Percentiles rank a stretch among this genome's conserved stretches.
phyloP scores from a whole-genome alignment of 2,797 vertebrate genomes.

The Menidia menidia region DNA sequence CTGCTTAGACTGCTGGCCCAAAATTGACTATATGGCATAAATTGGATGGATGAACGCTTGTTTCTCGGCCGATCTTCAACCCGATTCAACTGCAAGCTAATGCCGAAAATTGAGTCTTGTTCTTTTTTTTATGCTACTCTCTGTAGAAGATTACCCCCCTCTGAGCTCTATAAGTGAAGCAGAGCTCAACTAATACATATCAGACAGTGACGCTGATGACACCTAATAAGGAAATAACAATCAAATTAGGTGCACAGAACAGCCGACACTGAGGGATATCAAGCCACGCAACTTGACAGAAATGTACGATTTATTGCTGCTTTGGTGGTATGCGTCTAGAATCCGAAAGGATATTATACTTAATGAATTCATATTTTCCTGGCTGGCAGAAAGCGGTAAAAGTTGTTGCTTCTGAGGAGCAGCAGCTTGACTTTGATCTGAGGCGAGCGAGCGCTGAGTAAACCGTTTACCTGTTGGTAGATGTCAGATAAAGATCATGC shows the following conservation, averaged over 20 bases:
- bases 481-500: constrained; percentile 22
- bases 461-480: constrained; percentile 38
- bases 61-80: neutral
- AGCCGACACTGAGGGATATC: constrained; percentile 2
- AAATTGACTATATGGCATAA: neutral
- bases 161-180: neutral
- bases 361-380: constrained; percentile 67
- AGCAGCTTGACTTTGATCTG: constrained; percentile 58
- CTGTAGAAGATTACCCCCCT: constrained; percentile 11
- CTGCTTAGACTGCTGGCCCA: neutral
- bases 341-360: constrained; percentile 53
- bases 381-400: constrained; percentile 33
- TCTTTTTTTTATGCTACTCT: constrained; percentile 10
- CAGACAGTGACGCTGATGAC: constrained; percentile 17
- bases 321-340: constrained; percentile 22
- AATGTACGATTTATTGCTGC: constrained; percentile 16
- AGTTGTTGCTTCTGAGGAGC: constrained; percentile 33
- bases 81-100: neutral
- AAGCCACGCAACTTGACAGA: neutral
- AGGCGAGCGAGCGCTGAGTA: constrained; percentile 32
- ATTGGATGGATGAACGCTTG: neutral
- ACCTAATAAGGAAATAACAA: constrained; percentile 20
- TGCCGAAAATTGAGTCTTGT: neutral
- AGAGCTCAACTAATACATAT: constrained; percentile 20
- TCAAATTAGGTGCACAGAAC: constrained; percentile 23